Percentiles rank a stretch among this genome's conserved stretches.
Conservation (phyloP, 2,797 vertebrate genomes). For the Ibycter americanus region DNA sequence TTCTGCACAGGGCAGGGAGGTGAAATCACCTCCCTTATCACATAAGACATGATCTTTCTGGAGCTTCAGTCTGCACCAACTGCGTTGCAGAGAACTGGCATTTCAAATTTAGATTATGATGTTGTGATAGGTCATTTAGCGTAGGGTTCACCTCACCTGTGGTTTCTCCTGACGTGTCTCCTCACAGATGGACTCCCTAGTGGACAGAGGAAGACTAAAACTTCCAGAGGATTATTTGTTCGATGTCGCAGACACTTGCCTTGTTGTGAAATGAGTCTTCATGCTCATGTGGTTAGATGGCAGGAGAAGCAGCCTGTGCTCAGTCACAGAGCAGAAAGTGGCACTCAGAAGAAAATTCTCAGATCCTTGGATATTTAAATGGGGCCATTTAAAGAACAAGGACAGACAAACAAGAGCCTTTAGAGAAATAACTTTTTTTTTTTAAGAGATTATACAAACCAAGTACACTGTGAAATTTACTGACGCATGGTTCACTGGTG, state of each 20-base stretch:
- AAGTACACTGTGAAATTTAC: background rate
- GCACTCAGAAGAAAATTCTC: background rate
- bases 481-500: background rate
- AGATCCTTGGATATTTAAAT: background rate
- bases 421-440: background rate
- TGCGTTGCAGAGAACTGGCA: background rate
- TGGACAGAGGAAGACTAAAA: background rate
- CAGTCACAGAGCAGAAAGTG: background rate
- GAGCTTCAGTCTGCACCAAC: background rate
- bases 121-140: background rate
- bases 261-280: background rate
- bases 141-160: background rate
- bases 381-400: background rate
- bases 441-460: background rate
- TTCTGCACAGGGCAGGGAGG: background rate
- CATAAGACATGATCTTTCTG: background rate
- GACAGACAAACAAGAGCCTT: background rate
- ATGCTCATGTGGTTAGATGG: background rate
- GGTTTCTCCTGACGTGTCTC: background rate
- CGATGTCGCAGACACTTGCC: fast-evolving
- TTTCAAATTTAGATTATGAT: background rate
- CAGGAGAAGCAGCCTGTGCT: background rate
- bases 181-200: background rate
- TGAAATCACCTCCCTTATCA: background rate
- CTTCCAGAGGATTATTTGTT: background rate